Percentiles rank a stretch among this genome's conserved stretches.
phyloP scores from a whole-genome alignment of 2,888 invertebrate genomes.

The Thysanoteuthis rhombus region DNA sequence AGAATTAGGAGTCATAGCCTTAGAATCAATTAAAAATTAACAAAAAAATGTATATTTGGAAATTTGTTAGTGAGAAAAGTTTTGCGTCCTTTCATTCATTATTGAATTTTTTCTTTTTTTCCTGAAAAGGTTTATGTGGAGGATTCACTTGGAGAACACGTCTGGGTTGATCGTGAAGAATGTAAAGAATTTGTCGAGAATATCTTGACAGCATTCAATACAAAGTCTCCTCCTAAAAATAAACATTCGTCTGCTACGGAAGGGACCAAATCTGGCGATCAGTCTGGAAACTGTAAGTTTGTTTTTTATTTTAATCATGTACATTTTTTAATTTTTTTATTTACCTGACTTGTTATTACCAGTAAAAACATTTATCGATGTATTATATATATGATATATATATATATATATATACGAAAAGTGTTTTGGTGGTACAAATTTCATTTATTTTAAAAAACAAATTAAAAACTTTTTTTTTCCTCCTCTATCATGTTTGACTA shows the following conservation, averaged over 20 bases:
- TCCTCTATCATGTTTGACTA: background rate
- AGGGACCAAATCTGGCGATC: slow-evolving; percentile 37
- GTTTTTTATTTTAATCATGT: background rate
- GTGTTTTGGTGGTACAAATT: too few relatives aligned
- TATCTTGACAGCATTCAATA: slow-evolving; percentile 85
- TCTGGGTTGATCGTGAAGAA: slow-evolving; percentile 92
- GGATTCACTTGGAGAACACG: slow-evolving; percentile 90
- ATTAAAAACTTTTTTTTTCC: background rate
- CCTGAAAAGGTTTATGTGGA: slow-evolving; percentile 83
- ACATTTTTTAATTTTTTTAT: background rate
- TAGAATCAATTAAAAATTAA: too few relatives aligned
- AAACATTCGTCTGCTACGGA: slow-evolving; percentile 62
- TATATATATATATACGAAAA: too few relatives aligned
- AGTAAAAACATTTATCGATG: too few relatives aligned
- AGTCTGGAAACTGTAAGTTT: slow-evolving; percentile 47
- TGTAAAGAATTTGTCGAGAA: slow-evolving; percentile 92
- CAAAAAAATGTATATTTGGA: too few relatives aligned
- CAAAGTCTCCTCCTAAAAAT: slow-evolving; percentile 78
- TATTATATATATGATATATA: too few relatives aligned
- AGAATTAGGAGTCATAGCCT: too few relatives aligned
- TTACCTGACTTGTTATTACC: background rate
- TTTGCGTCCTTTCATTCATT: background rate
- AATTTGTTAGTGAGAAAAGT: too few relatives aligned
- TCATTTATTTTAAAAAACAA: too few relatives aligned
- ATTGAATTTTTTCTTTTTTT: background rate